These are phyloP conservation scores for Calidris pugnax DNA, from an alignment of 2,113 vertebrate species.

Conservation along the genomic window DNA sequence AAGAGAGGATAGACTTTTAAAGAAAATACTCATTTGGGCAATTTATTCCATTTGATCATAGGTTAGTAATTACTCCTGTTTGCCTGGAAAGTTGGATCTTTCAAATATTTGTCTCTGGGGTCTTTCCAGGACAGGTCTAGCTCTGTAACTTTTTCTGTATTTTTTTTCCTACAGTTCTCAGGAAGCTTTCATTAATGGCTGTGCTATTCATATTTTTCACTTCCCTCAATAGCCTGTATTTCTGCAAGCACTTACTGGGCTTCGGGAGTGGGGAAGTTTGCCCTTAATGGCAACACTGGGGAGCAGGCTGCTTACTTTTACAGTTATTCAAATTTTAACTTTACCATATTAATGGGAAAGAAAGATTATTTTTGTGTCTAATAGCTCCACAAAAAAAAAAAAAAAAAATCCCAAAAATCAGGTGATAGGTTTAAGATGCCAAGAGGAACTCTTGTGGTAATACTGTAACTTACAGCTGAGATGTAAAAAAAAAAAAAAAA, in stretches of 20 bases:
- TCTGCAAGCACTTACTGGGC: background rate
- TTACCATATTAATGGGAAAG: background rate
- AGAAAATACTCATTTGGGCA: background rate
- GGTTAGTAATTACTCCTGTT: background rate
- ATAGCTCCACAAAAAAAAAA: background rate
- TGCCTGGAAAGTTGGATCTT: background rate
- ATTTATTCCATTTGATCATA: background rate
- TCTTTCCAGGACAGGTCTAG: background rate
- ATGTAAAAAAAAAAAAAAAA: too few relatives aligned
- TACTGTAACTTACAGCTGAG: background rate
- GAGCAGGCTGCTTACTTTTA: background rate
- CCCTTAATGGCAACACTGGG: background rate
- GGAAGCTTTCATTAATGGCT: background rate
- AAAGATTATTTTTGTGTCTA: conserved; percentile 14
- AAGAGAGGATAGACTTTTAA: background rate
- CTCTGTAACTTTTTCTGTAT: background rate
- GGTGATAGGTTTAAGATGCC: background rate
- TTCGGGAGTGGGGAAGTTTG: background rate
- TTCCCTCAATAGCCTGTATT: background rate
- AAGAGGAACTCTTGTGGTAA: background rate
- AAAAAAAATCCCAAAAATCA: background rate
- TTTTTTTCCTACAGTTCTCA: background rate
- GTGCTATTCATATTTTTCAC: background rate
- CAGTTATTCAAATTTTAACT: background rate
- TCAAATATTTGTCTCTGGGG: background rate